A percentile compares a stretch with the other conserved stretches of the same genome.
Evolutionary conservation across 37 sponge, comb jelly and placozoan genomes (phyloP).

Genomic region (Halichondria panicea): DNA sequence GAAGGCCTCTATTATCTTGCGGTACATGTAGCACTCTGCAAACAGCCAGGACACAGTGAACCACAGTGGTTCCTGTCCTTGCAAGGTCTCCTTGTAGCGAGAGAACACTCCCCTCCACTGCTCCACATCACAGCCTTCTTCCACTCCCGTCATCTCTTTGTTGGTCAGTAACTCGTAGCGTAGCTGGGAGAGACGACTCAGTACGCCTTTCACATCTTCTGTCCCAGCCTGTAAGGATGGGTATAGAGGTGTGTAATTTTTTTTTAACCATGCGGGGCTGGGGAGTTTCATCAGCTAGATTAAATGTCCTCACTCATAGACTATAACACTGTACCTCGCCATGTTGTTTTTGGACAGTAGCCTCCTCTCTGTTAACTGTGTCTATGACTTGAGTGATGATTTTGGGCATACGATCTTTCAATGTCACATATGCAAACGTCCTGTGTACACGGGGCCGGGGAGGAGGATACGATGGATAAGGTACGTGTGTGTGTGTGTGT

Average conservation of each 20-base stretch:
- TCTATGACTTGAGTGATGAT: conserved; percentile 90
- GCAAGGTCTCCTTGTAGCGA: conserved; percentile 23
- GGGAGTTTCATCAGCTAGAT: neutral
- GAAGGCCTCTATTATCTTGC: conserved; percentile 69
- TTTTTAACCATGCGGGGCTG: neutral
- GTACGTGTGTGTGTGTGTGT: neutral
- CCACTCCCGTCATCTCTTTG: conserved; percentile 63
- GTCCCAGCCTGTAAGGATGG: conserved; percentile 37
- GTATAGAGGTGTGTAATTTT: neutral
- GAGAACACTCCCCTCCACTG: conserved; percentile 71
- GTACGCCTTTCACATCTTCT: conserved; percentile 71
- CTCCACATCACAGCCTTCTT: conserved; percentile 57
- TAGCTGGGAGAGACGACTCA: conserved; percentile 77
- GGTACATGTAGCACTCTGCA: conserved; percentile 98
- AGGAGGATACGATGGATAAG: neutral
- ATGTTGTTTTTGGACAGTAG: neutral
- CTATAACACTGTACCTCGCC: conserved; percentile 43
- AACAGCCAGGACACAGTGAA: conserved; percentile 92
- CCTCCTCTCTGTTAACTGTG: conserved; percentile 56
- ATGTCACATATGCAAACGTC: conserved; percentile 90
- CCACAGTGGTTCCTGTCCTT: conserved; percentile 73
- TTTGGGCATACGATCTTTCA: conserved; percentile 89
- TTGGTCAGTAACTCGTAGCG: conserved; percentile 89
- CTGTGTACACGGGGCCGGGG: conserved; percentile 25
- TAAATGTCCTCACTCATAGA: neutral